These are phyloP conservation scores for Megalops atlanticus DNA, from an alignment of 2,113 vertebrate species.

Conservation along the genomic window DNA sequence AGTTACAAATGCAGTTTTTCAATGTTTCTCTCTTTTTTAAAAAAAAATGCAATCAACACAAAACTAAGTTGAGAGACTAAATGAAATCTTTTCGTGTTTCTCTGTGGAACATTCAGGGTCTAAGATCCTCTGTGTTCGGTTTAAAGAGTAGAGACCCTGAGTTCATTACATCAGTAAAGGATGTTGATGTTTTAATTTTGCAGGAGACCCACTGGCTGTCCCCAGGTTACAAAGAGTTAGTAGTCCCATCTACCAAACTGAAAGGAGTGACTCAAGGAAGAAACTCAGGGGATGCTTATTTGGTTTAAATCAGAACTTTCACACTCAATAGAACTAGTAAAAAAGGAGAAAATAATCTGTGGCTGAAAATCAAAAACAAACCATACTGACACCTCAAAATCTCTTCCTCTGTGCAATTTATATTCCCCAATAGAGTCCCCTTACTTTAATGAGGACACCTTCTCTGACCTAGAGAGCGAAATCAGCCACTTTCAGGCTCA, in stretches of 20 bases:
- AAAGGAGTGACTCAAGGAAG: slow-evolving; percentile 5
- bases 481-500: slow-evolving; percentile 14
- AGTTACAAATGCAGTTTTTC: too few relatives aligned
- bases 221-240: background rate
- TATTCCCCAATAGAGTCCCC: slow-evolving; percentile 9
- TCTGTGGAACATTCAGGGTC: background rate
- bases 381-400: slow-evolving; percentile 8
- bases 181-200: too few relatives aligned
- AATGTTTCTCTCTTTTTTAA: too few relatives aligned
- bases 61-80: too few relatives aligned
- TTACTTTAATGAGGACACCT: slow-evolving; percentile 19
- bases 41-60: too few relatives aligned
- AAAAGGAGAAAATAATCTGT: background rate
- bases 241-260: background rate
- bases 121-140: background rate
- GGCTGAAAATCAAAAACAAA: slow-evolving; percentile 11
- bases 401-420: slow-evolving; percentile 16
- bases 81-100: background rate
- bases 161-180: too few relatives aligned
- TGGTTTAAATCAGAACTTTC: background rate
- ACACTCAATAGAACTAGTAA: background rate
- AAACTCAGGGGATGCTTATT: slow-evolving; percentile 14
- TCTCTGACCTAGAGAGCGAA: slow-evolving; percentile 11
- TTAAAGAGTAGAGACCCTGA: too few relatives aligned
- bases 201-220: background rate